Evolutionary conservation across 2,888 invertebrate species (phyloP).

Genomic region (Syrphus vitripennis): DNA sequence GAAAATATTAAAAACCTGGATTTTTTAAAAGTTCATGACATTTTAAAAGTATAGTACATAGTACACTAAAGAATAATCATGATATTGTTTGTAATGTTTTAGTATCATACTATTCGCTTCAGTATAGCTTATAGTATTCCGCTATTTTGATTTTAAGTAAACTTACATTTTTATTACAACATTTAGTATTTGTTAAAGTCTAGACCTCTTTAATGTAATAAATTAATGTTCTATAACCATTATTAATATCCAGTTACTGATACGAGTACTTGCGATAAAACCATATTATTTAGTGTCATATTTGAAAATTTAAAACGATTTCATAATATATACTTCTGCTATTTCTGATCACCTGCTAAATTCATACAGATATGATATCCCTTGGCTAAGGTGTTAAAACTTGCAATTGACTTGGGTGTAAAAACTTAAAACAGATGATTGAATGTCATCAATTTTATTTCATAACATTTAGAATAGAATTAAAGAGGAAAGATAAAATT

Average conservation of each 20-base stretch:
- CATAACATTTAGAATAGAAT: neutral
- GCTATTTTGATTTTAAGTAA: neutral
- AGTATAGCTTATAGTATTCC: too few relatives aligned
- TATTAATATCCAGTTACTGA: neutral
- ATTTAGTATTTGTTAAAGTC: neutral
- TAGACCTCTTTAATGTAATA: neutral
- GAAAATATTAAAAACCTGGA: too few relatives aligned
- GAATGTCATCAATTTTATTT: constrained; percentile 4
- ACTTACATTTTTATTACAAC: neutral
- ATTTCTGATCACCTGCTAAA: neutral
- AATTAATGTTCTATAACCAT: neutral
- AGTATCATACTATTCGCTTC: too few relatives aligned
- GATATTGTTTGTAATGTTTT: too few relatives aligned
- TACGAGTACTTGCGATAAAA: neutral
- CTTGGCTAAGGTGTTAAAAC: neutral
- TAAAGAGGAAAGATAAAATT: neutral
- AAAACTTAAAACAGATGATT: constrained; percentile 3
- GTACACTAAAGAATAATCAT: too few relatives aligned
- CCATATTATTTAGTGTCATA: neutral
- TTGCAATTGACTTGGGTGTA: neutral
- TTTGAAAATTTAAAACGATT: neutral
- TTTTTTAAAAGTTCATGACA: too few relatives aligned
- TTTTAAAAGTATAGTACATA: too few relatives aligned
- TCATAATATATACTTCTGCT: neutral
- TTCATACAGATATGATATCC: neutral